These are phyloP conservation scores for Ceriagrion tenellum DNA, from an alignment of 2,888 invertebrate genomes.

Conservation along the genomic window DNA sequence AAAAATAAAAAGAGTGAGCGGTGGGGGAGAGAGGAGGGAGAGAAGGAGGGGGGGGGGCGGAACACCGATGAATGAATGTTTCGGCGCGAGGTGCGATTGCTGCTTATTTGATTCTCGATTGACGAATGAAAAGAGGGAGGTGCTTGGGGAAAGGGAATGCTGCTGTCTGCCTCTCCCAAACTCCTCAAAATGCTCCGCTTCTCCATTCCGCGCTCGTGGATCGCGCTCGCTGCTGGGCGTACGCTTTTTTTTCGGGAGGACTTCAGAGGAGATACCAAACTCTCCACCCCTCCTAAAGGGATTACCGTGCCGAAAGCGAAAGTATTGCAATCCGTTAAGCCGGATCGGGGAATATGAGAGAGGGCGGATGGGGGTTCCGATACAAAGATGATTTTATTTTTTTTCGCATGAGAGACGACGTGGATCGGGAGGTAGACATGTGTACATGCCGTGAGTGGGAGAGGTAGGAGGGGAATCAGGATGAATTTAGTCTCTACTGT, in stretches of 20 bases:
- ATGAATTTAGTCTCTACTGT: constrained; percentile 10
- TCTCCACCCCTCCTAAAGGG: constrained; percentile 8
- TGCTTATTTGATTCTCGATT: constrained; percentile 32
- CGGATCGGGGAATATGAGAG: constrained; percentile 9
- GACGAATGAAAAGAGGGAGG: constrained; percentile 1
- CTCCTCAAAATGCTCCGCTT: neutral
- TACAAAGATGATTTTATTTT: neutral
- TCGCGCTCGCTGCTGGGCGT: neutral
- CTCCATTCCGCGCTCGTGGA: neutral
- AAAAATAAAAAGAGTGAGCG: too few relatives aligned
- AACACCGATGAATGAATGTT: neutral
- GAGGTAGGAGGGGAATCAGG: neutral
- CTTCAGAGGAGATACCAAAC: neutral
- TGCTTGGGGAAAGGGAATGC: neutral
- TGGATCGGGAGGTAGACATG: neutral
- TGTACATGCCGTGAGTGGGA: too few relatives aligned
- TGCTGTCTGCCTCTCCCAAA: neutral
- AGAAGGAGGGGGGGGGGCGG: neutral
- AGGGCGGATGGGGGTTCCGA: neutral
- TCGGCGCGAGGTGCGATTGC: neutral
- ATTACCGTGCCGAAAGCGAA: constrained; percentile 56
- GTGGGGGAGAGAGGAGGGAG: too few relatives aligned
- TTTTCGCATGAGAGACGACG: neutral
- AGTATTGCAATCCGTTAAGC: constrained; percentile 64
- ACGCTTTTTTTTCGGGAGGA: neutral